Percentiles rank a stretch among this genome's conserved stretches.
phyloP scores from a whole-genome alignment of 37 sponge, comb jelly and placozoan genomes.

The Dysidea cf. avara region DNA sequence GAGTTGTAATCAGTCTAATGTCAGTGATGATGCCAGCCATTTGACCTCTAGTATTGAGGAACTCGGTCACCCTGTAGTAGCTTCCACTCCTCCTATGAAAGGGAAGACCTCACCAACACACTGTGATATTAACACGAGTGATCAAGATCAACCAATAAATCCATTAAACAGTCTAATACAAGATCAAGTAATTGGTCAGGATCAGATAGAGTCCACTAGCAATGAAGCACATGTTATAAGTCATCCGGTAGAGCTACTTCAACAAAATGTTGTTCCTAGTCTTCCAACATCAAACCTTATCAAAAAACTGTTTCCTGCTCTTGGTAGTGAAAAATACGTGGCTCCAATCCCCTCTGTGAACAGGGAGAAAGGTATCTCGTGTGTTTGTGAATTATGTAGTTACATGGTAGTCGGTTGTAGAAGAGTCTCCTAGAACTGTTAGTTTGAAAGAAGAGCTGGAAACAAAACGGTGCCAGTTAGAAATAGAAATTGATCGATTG shows the following conservation, averaged over 20 bases:
- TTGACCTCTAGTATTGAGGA: constrained; percentile 1
- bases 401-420: no score
- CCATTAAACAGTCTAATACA: no score
- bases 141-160: no score
- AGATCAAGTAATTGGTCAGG: no score
- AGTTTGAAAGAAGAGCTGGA: constrained; percentile 37
- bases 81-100: no score
- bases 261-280: neutral
- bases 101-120: no score
- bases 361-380: neutral
- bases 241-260: no score
- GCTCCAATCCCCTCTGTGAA: neutral
- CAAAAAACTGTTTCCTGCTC: constrained; percentile 70
- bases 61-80: neutral
- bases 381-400: no score
- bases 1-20: constrained; percentile 42
- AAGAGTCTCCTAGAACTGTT: neutral
- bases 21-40: neutral
- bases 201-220: no score
- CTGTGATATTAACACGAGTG: no score
- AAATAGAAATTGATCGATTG: constrained; percentile 69
- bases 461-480: constrained; percentile 65
- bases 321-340: constrained; percentile 13
- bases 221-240: no score
- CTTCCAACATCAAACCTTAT: constrained; percentile 72